Conservation (phyloP, 1,140 invertebrate species). For the Eupristina koningsbergeri region DNA sequence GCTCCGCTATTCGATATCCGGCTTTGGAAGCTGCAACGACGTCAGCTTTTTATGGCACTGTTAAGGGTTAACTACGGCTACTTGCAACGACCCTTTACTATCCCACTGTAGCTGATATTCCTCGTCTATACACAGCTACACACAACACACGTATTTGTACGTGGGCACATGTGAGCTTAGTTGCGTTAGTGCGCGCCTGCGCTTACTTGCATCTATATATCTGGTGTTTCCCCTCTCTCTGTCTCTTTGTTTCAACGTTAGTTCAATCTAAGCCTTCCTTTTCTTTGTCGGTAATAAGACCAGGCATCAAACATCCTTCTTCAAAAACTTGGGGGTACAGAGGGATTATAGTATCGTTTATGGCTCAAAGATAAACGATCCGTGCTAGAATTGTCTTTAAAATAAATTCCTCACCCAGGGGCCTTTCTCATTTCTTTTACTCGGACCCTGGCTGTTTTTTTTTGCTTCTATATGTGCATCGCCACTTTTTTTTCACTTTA, state of each 20-base stretch:
- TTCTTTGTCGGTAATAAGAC: background rate
- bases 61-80: conserved; percentile 54
- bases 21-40: conserved; percentile 38
- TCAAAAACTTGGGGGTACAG: background rate
- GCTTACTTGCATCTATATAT: background rate
- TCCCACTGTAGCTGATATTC: conserved; percentile 41
- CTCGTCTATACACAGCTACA: background rate
- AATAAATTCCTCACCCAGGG: conserved; percentile 43
- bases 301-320: conserved; percentile 35
- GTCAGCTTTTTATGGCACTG: conserved; percentile 52
- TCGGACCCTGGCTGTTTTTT: background rate
- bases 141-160: too few relatives aligned
- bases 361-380: conserved; percentile 53
- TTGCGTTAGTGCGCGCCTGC: too few relatives aligned
- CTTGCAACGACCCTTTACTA: conserved; percentile 44
- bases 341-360: conserved; percentile 47
- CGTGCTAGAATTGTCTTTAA: conserved; percentile 48
- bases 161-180: too few relatives aligned
- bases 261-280: background rate
- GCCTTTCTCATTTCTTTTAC: background rate
- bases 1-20: conserved; percentile 19
- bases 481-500: conserved; percentile 4
- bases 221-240: background rate
- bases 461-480: background rate
- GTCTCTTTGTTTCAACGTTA: background rate